Base-by-base conservation (phyloP, 1,140 invertebrate genomes). In the Drosophila littoralis region DNA sequence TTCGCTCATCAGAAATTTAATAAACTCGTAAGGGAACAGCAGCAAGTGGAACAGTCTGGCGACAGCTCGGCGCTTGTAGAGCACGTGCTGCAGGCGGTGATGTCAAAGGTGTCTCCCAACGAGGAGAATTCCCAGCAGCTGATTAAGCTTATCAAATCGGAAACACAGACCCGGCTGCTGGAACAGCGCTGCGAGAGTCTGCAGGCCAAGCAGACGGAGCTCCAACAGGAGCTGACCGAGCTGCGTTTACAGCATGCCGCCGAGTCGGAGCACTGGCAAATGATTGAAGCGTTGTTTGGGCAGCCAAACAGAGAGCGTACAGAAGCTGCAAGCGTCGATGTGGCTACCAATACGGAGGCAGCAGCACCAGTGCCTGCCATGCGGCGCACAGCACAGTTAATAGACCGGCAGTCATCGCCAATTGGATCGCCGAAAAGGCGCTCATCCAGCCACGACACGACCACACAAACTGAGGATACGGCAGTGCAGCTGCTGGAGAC, bases 231-330 rank as follows among this genome's bases (percentile, higher is more conserved):
- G 42, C 35, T 92, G 6, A n/a, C 22, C 0, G 79, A 86, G 17
- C 17, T 84, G 32, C 64, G 79, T 17, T 12, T 91, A 22, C 63
- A 67, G 1, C 76, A 84, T 17, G 82, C 83, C 13, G 73, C 74
- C 6, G 85, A 92, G 8, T 74, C 72, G 7, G 83, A 92, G 32
- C 92, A 92, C 33, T 92, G 92, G 91, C 84, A 86, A 22, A 92
- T 88, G 12, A 91, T 92, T 15, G 59, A 80, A n/a, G 85, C 91
- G 5, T 35, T 92, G 22, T 92, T 92, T 10, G 78, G 76, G 0
- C 52, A 48, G n/a, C 50, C 59, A 12, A 45, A 7, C 0, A n/a
- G 6, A 0, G 8, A 32, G 32, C 4, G 15, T 0, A 28, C 42
- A 1, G 36, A 6, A 38, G 6, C 35, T 7, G 5, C 46, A 7